Base-by-base conservation (phyloP, 53 echinoderm and acorn worm species). In the Stichopus horrens region DNA sequence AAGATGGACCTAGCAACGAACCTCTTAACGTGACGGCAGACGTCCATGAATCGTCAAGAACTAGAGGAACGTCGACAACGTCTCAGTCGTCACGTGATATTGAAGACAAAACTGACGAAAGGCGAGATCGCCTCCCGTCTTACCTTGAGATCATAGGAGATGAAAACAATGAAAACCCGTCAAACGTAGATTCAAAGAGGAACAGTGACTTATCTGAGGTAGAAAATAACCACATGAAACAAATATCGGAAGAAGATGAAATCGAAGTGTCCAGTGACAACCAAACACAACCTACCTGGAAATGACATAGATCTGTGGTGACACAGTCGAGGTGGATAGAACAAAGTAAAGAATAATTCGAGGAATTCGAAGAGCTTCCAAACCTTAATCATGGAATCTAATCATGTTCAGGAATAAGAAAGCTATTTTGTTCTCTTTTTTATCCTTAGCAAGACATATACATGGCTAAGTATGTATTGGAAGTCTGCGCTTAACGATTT, bases 11-110 rank as follows among this genome's bases (percentile, higher is more conserved):
- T 20, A 21, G 14, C 23, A 55, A 21, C 23, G 54, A 8, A 21
- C 85, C 85, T 52, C 85, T 85, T 16, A 85, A 67, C 51, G 85
- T 85, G 11, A 51, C 14, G 51, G 85, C 67, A 52, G 85, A 85
- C 9, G 85, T 85, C 8, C 85, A 85, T 57, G n/a, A 65, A 9
- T 85, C 71, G 9, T 67, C 85, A 11, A 23, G 19, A 20, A 71
- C n/a, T 7, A 59, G 59, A 4, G 19, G 19, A 71, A 20, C 7
- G 19, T 71, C 71, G 19, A 71, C 71, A 13, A n/a, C 71, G 5
- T 63, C 63, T 63, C 16, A 10, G 63, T 13, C 63, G 63, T 16
- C 10, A 10, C 7, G 14, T n/a, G 16, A 71, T 7, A n/a, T n/a
- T 7, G 71, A 71, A 18, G n/a, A 18, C 6, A 9, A 11, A 9